These are phyloP conservation scores for Drosophila cracens DNA, from an alignment of 2,888 invertebrate genomes.

Conservation along the genomic window DNA sequence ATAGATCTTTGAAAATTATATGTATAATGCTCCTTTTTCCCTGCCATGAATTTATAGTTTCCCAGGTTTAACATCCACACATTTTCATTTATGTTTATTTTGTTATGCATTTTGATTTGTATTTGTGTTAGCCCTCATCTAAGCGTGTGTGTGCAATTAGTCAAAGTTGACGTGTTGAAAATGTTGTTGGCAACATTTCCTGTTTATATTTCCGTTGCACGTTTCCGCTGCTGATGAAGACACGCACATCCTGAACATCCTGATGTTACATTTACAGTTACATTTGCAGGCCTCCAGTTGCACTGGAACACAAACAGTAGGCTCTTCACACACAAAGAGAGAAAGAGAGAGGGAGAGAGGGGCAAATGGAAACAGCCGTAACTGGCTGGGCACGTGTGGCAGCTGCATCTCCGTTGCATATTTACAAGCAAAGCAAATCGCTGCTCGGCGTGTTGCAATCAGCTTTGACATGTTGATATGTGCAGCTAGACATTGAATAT, in stretches of 20 bases:
- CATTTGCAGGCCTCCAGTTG: slow-evolving; percentile 8
- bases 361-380: background rate
- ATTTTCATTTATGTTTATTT: background rate
- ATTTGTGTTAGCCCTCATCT: slow-evolving; percentile 3
- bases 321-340: slow-evolving; percentile 10
- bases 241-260: slow-evolving; percentile 62
- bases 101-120: background rate
- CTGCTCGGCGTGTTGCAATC: slow-evolving; percentile 64
- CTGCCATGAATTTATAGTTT: no score
- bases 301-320: slow-evolving; percentile 15
- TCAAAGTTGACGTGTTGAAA: slow-evolving; percentile 61
- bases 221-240: slow-evolving; percentile 61
- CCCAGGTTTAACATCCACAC: background rate
- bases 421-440: slow-evolving; percentile 2
- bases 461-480: slow-evolving; percentile 64
- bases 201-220: slow-evolving; percentile 71
- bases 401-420: slow-evolving; percentile 48
- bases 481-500: slow-evolving; percentile 67
- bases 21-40: background rate
- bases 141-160: slow-evolving; percentile 62
- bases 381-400: slow-evolving; percentile 25
- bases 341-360: background rate
- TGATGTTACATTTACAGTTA: background rate
- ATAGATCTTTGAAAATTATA: background rate
- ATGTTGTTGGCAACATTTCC: slow-evolving; percentile 70